Conservation (phyloP, 2,797 vertebrate genomes). For the Thunnus albacares region DNA sequence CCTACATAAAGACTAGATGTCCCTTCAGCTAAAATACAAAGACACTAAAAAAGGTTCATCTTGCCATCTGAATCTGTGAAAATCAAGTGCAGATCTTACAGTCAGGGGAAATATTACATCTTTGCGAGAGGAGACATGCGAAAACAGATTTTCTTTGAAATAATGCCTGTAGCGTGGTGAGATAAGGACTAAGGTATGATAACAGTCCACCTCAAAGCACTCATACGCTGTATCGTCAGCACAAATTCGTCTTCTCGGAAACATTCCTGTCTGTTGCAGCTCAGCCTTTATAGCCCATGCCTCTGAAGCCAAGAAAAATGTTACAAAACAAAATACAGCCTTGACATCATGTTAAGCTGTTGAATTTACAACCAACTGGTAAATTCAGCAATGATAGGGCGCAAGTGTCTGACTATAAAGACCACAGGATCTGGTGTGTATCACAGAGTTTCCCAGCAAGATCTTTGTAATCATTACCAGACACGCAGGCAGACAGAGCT, state of each 20-base stretch:
- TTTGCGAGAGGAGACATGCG: slow-evolving; percentile 52
- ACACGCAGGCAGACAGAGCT: slow-evolving; percentile 53
- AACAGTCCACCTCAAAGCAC: slow-evolving; percentile 61
- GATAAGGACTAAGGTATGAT: slow-evolving; percentile 71
- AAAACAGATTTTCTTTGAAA: slow-evolving; percentile 66
- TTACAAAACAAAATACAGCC: slow-evolving; percentile 44
- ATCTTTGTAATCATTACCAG: slow-evolving; percentile 71
- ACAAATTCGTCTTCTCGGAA: slow-evolving; percentile 53
- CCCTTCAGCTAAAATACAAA: slow-evolving; percentile 20
- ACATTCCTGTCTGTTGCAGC: slow-evolving; percentile 51
- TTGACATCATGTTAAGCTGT: slow-evolving; percentile 55
- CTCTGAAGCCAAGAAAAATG: slow-evolving; percentile 56
- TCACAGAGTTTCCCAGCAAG: slow-evolving; percentile 59
- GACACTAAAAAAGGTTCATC: slow-evolving; percentile 25
- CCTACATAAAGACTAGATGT: slow-evolving; percentile 13
- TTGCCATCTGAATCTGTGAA: slow-evolving; percentile 37
- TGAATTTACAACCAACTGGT: slow-evolving; percentile 63
- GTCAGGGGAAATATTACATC: slow-evolving; percentile 31
- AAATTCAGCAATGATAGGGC: slow-evolving; percentile 61
- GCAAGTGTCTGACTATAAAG: slow-evolving; percentile 53
- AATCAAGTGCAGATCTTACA: slow-evolving; percentile 47
- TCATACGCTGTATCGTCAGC: slow-evolving; percentile 57
- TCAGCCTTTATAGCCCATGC: slow-evolving; percentile 42
- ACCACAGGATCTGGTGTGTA: slow-evolving; percentile 60
- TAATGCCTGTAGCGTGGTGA: slow-evolving; percentile 53